phyloP scores from a whole-genome alignment of 1,140 invertebrate species.

The Papilio glaucus region DNA sequence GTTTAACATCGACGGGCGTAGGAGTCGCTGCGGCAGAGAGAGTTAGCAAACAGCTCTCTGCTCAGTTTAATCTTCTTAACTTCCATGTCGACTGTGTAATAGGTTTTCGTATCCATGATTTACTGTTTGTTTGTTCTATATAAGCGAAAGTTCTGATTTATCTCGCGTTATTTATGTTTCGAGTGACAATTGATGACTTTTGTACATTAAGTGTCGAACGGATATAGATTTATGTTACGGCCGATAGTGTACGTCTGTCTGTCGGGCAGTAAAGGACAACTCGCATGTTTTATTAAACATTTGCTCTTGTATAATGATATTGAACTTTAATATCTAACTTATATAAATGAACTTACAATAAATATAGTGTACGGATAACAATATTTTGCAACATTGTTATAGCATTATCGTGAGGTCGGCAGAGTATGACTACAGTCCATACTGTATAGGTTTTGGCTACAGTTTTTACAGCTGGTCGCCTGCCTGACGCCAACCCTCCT shows the following conservation, averaged over 20 bases:
- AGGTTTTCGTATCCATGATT: conserved; percentile 49
- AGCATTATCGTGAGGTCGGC: no score
- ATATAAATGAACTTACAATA: neutral
- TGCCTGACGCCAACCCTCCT: no score
- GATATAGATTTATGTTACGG: conserved; percentile 30
- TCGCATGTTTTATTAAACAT: conserved; percentile 3
- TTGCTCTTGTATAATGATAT: neutral
- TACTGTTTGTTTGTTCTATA: conserved; percentile 53
- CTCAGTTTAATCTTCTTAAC: conserved; percentile 46
- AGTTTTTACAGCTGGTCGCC: no score
- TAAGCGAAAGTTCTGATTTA: conserved; percentile 47
- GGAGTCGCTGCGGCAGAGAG: conserved; percentile 41
- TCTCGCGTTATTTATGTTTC: conserved; percentile 30
- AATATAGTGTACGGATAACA: no score
- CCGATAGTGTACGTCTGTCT: conserved; percentile 8
- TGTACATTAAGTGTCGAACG: conserved; percentile 23
- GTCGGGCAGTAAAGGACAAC: neutral
- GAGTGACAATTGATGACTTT: conserved; percentile 38
- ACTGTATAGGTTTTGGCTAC: no score
- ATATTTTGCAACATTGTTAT: no score
- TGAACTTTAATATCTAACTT: neutral
- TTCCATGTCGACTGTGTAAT: conserved; percentile 46
- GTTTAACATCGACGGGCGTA: conserved; percentile 36
- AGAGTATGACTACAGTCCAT: no score
- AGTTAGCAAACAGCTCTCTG: conserved; percentile 21